phyloP scores from a whole-genome alignment of 2,797 vertebrate genomes.

The Bradypus variegatus region DNA sequence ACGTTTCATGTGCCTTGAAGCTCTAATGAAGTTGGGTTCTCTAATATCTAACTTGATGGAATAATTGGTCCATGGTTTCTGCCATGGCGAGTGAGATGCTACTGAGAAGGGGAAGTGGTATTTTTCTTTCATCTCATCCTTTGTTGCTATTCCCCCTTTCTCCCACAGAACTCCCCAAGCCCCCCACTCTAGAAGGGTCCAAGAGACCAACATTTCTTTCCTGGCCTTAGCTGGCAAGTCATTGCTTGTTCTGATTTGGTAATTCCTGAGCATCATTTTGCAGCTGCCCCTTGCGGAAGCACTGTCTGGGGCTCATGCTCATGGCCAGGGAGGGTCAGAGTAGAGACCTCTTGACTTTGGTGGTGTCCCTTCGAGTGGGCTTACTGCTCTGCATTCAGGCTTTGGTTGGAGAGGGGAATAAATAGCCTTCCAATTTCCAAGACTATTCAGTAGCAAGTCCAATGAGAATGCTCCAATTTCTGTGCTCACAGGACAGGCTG shows the following conservation, averaged over 20 bases:
- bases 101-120: not conserved
- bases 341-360: slow-evolving; percentile 14
- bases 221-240: not conserved
- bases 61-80: not conserved
- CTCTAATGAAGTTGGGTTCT: slow-evolving; percentile 62
- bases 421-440: not conserved
- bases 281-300: not conserved
- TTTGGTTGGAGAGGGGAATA: not conserved
- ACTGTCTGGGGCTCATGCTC: not conserved
- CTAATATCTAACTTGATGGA: slow-evolving; percentile 36
- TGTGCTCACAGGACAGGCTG: not conserved
- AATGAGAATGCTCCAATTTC: not conserved
- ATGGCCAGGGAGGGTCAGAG: not conserved
- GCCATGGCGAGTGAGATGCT: not conserved
- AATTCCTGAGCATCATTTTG: too few relatives aligned
- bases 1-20: slow-evolving; percentile 64
- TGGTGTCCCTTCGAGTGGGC: not conserved
- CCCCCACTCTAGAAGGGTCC: not conserved
- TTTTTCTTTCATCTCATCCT: not conserved
- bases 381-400: not conserved
- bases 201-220: fast-evolving
- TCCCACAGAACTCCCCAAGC: too few relatives aligned
- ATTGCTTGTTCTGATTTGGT: fast-evolving
- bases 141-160: not conserved
- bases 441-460: not conserved